These are phyloP conservation scores for Chloebia gouldiae DNA, from an alignment of 2,113 vertebrate genomes.

Conservation along the genomic window DNA sequence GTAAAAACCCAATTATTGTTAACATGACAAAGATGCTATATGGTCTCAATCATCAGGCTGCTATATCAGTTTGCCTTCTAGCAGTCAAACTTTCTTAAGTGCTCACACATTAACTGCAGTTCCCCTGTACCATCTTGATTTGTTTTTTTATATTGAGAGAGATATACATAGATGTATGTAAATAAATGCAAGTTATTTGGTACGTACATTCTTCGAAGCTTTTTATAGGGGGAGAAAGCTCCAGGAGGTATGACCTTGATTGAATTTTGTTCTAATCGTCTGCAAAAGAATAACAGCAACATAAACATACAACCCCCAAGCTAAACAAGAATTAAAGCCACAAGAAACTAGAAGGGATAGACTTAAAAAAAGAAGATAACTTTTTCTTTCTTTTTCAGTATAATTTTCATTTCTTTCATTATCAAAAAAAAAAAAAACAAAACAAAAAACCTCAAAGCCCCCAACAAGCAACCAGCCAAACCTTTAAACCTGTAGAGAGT, in stretches of 20 bases:
- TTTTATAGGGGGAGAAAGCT: constrained; percentile 97
- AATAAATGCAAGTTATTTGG: neutral
- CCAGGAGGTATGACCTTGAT: constrained; percentile 96
- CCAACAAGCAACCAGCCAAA: neutral
- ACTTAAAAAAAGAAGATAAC: neutral
- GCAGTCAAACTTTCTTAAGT: constrained; percentile 2
- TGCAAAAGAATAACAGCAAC: constrained; percentile 64
- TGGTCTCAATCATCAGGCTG: neutral
- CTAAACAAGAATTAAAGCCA: neutral
- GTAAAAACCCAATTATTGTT: neutral
- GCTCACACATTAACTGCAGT: neutral
- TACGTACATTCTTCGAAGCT: constrained; percentile 96
- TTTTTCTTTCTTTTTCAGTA: neutral
- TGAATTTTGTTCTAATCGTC: constrained; percentile 97
- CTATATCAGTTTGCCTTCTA: neutral
- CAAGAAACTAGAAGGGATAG: neutral
- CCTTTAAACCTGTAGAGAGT: neutral
- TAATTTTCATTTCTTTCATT: neutral
- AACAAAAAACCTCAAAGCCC: neutral
- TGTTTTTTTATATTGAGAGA: neutral
- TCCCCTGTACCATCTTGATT: neutral
- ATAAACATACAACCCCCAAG: neutral
- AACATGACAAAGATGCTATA: neutral
- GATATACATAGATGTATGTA: neutral
- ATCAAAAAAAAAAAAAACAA: neutral